Evolutionary conservation across 2,888 invertebrate genomes (phyloP).

Genomic region (Halictus quadricinctus): DNA sequence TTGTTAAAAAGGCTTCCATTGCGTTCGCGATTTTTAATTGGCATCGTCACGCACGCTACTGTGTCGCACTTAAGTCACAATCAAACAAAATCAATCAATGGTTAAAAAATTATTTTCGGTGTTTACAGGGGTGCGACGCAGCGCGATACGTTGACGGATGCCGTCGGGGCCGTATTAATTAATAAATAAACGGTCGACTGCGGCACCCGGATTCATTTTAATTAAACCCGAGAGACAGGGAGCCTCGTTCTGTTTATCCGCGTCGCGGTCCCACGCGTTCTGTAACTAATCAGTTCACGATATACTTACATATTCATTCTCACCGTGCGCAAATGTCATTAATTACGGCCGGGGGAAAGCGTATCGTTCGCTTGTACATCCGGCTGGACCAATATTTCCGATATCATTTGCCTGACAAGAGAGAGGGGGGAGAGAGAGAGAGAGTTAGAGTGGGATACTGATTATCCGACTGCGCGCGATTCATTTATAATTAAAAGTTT

Average conservation of each 20-base stretch:
- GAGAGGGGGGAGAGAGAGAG: too few relatives aligned
- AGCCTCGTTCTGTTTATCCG: not conserved
- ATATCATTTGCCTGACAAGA: not conserved
- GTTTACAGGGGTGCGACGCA: too few relatives aligned
- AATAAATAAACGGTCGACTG: not conserved
- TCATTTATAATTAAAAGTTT: conserved; percentile 12
- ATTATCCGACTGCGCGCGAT: not conserved
- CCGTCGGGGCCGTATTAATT: not conserved
- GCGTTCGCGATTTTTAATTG: not conserved
- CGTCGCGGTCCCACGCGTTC: not conserved
- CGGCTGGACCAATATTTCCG: not conserved
- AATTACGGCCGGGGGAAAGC: not conserved
- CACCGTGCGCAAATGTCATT: not conserved
- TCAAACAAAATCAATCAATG: too few relatives aligned
- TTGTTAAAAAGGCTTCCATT: not conserved
- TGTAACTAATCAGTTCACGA: not conserved
- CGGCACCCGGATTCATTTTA: not conserved
- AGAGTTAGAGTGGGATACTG: not conserved
- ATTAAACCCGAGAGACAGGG: not conserved
- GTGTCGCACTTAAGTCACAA: not conserved
- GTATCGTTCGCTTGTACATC: not conserved
- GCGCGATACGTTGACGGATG: too few relatives aligned
- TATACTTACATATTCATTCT: not conserved
- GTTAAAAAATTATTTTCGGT: too few relatives aligned
- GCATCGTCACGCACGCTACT: not conserved